Base-by-base conservation (phyloP, 2,113 vertebrate species). In the Tragulus kanchil region DNA sequence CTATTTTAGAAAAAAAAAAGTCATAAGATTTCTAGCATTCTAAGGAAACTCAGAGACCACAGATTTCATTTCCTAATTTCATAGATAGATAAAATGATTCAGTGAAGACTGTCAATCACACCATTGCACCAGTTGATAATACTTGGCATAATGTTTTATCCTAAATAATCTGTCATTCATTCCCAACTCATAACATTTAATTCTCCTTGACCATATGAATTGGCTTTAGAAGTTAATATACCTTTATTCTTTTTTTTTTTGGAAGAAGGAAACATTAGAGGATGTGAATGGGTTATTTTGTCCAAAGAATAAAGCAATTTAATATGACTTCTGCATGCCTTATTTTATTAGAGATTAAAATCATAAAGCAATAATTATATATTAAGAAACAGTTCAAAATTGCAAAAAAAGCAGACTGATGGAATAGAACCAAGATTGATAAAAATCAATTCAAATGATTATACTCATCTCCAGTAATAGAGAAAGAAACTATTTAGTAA, bases 401-500 rank as follows among this genome's bases (percentile, higher is more conserved):
- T 58, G 31, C 62, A 42, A 81, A 85, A 89, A 77, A 89, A 61
- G 26, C 17, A 92, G 61, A 64, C 5, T 19, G 64, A n/a, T 87
- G 64, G 89, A 93, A 71, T 71, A 83, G 8, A 71, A 85, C 11
- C 59, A 61, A 90, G 28, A 93, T 28, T 85, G 21, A 48, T 45
- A 83, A 94, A 90, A 88, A 61, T 71, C 42, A 88, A 92, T 85
- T 77, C 15, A 93, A 88, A 85, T 90, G 67, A 96, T 78, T 83
- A 56, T 26, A 73, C 90, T 59, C 88, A 25, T 95, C 31, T n/a
- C 10, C 2, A 95, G 77, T 28, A 97, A 84, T 15, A 89, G 50
- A 91, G 23, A 67, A 94, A 88, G 67, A 95, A 97, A 95, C 83
- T 96, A 36, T 78, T 96, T 86, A 89, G 89, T 92, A 95, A 92